Evolutionary conservation across 2,888 invertebrate species (phyloP).

Genomic region (Spisula solida): DNA sequence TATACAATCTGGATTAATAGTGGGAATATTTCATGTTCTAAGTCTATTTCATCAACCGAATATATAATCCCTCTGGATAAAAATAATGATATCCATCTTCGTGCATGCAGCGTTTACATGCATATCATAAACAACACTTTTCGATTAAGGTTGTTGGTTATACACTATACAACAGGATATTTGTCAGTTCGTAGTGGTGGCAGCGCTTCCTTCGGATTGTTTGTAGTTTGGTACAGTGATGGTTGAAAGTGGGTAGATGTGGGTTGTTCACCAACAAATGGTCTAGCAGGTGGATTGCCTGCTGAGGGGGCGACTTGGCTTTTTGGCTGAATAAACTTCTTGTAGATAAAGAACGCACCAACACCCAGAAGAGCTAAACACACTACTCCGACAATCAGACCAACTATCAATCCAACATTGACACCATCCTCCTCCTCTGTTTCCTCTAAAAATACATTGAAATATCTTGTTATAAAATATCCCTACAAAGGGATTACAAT

Average conservation of each 20-base stretch:
- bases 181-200: not conserved
- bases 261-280: not conserved
- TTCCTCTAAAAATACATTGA: conserved; percentile 6
- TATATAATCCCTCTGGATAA: no score
- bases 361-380: not conserved
- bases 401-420: not conserved
- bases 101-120: no score
- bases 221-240: not conserved
- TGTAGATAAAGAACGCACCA: not conserved
- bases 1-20: no score
- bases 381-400: conserved; percentile 13
- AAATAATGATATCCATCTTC: no score
- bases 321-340: not conserved
- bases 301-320: not conserved
- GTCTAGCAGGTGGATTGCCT: not conserved
- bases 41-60: no score
- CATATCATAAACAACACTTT: no score
- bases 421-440: not conserved
- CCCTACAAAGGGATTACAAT: no score
- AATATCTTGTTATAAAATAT: not conserved
- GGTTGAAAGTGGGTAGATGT: not conserved
- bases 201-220: not conserved
- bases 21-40: no score
- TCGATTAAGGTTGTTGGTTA: no score
- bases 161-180: not conserved